Percentiles rank a stretch among this genome's conserved stretches.
These are phyloP conservation scores for Chrysogorgia sp. DNA, from an alignment of 92 coral and sea anemone species.

Conservation along the genomic window DNA sequence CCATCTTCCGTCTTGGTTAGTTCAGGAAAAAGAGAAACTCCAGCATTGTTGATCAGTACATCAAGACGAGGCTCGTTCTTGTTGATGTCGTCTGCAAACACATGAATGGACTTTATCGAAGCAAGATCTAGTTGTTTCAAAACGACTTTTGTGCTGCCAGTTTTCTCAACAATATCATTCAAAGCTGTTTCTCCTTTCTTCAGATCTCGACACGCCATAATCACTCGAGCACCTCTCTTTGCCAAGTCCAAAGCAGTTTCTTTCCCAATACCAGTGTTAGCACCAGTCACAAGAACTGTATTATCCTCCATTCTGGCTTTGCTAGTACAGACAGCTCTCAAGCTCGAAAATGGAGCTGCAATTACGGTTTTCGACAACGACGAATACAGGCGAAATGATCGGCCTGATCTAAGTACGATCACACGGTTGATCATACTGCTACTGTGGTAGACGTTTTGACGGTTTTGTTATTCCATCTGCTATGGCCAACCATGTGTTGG, in stretches of 20 bases:
- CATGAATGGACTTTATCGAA: slow-evolving; percentile 75
- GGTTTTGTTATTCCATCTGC: too few relatives aligned
- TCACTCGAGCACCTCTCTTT: too few relatives aligned
- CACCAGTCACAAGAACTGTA: too few relatives aligned
- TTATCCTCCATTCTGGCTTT: slow-evolving; percentile 65
- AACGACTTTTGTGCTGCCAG: slow-evolving; percentile 58
- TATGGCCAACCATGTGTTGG: too few relatives aligned
- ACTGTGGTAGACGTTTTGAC: too few relatives aligned
- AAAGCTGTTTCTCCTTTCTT: slow-evolving; percentile 65
- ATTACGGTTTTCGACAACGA: slow-evolving; percentile 41
- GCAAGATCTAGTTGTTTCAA: slow-evolving; percentile 76
- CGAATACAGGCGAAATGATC: slow-evolving; percentile 81
- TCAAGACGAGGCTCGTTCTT: slow-evolving; percentile 69
- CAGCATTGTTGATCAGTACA: slow-evolving; percentile 86
- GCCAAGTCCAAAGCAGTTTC: too few relatives aligned
- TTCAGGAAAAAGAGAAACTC: slow-evolving; percentile 59
- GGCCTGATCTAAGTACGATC: too few relatives aligned
- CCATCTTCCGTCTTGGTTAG: slow-evolving; percentile 72
- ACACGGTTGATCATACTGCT: too few relatives aligned
- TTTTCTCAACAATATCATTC: slow-evolving; percentile 66
- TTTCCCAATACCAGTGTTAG: too few relatives aligned
- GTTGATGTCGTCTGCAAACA: slow-evolving; percentile 70
- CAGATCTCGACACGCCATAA: too few relatives aligned
- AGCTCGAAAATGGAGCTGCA: too few relatives aligned
- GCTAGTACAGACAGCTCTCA: slow-evolving; percentile 66